A percentile compares a stretch with the other conserved stretches of the same genome.
Conservation (phyloP, 30 jellyfish, hydroid and myxozoan genomes). For the Aurelia sp. region DNA sequence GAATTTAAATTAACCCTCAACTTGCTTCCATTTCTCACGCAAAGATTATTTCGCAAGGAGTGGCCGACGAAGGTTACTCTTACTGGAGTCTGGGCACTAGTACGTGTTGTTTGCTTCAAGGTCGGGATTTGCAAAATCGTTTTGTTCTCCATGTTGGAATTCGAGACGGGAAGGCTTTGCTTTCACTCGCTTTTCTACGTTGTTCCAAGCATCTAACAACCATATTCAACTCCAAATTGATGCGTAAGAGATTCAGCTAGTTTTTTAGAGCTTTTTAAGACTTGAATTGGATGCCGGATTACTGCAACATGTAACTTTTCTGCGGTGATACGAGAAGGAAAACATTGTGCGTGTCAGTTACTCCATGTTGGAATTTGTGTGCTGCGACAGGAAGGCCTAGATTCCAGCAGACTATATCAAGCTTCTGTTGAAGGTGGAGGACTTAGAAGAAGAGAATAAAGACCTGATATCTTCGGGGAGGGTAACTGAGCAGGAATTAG, state of each 20-base stretch:
- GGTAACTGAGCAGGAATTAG: not conserved
- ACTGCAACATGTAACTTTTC: constrained; percentile 36
- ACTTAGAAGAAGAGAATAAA: not conserved
- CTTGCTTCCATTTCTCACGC: no score
- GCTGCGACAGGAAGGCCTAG: constrained; percentile 56
- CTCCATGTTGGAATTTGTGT: constrained; percentile 76
- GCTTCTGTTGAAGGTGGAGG: not conserved
- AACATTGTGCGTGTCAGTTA: constrained; percentile 26
- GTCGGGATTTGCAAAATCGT: constrained; percentile 63
- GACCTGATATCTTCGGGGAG: not conserved
- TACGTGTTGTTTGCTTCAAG: constrained; percentile 90
- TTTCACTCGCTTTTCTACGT: constrained; percentile 1
- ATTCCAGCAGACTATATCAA: constrained; percentile 4
- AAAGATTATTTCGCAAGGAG: constrained; percentile 46
- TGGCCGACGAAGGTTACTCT: constrained; percentile 44
- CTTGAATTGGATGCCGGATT: not conserved
- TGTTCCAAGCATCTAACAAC: not conserved
- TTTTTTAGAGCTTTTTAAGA: not conserved
- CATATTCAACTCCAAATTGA: not conserved
- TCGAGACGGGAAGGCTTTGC: constrained; percentile 19
- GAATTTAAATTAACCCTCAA: no score
- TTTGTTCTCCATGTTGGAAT: constrained; percentile 83
- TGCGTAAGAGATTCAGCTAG: constrained; percentile 15
- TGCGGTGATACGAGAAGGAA: constrained; percentile 40
- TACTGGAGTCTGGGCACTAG: constrained; percentile 86